Base-by-base conservation (phyloP, 1,140 invertebrate genomes). In the Cyphomyrmex costatus region DNA sequence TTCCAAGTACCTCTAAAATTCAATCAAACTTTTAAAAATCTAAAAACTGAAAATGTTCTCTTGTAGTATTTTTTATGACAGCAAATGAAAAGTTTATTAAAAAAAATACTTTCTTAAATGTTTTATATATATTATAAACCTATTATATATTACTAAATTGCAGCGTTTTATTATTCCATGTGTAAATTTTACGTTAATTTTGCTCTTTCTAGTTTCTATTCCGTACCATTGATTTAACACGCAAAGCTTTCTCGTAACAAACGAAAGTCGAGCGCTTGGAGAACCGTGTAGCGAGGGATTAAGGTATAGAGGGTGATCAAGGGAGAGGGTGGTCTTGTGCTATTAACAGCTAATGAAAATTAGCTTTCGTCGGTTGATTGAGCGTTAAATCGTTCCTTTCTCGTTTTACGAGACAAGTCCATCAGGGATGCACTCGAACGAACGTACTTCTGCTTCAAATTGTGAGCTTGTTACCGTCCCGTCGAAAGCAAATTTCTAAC, bases 331-430 rank as follows among this genome's bases (percentile, higher is more conserved):
- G 88, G 88, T 79, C 68, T 85, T 61, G 92, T 87, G 90, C 94
- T 93, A 94, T 95, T 95, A 95, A 94, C 94, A 94, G 92, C 93
- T 95, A 95, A 95, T 95, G 95, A 95, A 95, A 95, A 95, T 95
- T 95, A 95, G 95, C 94, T 94, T 94, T 93, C 92, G 92, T 95
- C 93, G 91, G 87, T 93, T 95, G 95, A 95, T 95, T 95, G 94
- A 95, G 93, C 94, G 93, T 92, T 94, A 94, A 95, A 95, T 95
- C 93, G 93, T 94, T 94, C 94, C 94, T 94, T 95, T 95, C 94
- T 94, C 94, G 91, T 94, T 93, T 93, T 92, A 90, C 49, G 61
- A 89, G 92, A 93, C 89, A 92, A 93, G 90, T 92, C 91, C 86
- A 89, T 78, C 90, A 89, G 85, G 84, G 90, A 84, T 92, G 89